A percentile compares a stretch with the other conserved stretches of the same genome.
These are phyloP conservation scores for Camelus bactrianus DNA, from an alignment of 2,113 vertebrate species.

Conservation along the genomic window DNA sequence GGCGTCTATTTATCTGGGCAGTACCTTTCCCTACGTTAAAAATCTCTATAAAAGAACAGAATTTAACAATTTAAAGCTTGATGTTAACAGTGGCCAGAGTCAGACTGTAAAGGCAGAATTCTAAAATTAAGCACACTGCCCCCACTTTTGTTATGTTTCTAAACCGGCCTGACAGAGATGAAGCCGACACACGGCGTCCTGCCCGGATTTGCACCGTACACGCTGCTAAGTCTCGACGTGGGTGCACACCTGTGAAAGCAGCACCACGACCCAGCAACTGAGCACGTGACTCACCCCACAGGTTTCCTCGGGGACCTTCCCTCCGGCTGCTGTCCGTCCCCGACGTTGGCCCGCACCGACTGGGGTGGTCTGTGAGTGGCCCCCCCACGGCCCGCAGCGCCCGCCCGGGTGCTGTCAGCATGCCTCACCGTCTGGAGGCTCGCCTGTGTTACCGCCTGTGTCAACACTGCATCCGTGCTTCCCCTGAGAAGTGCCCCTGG, in stretches of 20 bases:
- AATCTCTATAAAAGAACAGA: background rate
- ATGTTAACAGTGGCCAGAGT: background rate
- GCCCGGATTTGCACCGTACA: fast-evolving
- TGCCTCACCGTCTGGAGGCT: fast-evolving
- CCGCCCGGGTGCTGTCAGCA: too few species aligned
- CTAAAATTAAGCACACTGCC: too few species aligned
- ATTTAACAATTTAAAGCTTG: background rate
- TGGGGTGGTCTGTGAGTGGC: too few species aligned
- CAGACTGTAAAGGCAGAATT: background rate
- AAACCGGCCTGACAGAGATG: too few species aligned
- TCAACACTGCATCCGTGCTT: too few species aligned
- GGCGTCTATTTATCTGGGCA: fast-evolving
- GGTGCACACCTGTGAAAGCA: background rate
- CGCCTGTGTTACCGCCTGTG: fast-evolving
- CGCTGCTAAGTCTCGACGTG: fast-evolving
- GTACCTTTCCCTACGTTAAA: background rate
- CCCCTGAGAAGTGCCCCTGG: background rate
- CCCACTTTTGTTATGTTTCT: background rate
- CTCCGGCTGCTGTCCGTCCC: background rate
- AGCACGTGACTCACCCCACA: fast-evolving
- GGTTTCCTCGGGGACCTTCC: background rate
- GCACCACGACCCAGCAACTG: fast-evolving
- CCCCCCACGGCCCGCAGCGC: too few species aligned
- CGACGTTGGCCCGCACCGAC: fast-evolving
- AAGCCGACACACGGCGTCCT: fast-evolving